Conservation (phyloP, 92 coral and sea anemone species). For the Heteractis magnifica region DNA sequence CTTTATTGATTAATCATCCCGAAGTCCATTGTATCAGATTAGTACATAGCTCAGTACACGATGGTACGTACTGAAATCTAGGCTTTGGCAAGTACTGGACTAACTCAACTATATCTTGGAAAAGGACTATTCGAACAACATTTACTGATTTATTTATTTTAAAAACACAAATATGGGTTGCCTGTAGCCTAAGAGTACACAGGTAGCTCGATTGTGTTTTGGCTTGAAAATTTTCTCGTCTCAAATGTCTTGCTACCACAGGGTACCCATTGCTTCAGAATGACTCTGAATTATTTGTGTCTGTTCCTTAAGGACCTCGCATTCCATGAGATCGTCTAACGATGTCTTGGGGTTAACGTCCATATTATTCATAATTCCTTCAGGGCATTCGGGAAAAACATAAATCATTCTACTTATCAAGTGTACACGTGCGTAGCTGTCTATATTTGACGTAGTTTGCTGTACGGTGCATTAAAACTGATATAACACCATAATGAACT, state of each 20-base stretch:
- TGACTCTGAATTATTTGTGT: background rate
- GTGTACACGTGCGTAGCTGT: background rate
- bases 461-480: conserved; percentile 9
- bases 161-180: too few species aligned
- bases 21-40: too few species aligned
- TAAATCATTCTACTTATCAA: background rate
- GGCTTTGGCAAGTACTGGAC: too few species aligned
- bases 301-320: background rate
- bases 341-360: background rate
- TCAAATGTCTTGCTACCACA: background rate
- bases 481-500: background rate
- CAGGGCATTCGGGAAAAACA: background rate
- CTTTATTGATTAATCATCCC: too few species aligned
- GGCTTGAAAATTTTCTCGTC: background rate
- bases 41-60: too few species aligned
- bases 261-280: background rate
- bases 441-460: background rate
- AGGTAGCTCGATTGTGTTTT: too few species aligned
- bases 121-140: too few species aligned
- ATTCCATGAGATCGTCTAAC: background rate
- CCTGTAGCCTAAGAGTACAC: too few species aligned
- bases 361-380: background rate
- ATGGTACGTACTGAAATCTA: too few species aligned
- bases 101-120: too few species aligned
- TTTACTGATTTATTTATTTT: too few species aligned